Percentiles rank a stretch among this genome's conserved stretches.
Conservation (phyloP, 2,797 vertebrate species). For the Phylloscopus collybita region DNA sequence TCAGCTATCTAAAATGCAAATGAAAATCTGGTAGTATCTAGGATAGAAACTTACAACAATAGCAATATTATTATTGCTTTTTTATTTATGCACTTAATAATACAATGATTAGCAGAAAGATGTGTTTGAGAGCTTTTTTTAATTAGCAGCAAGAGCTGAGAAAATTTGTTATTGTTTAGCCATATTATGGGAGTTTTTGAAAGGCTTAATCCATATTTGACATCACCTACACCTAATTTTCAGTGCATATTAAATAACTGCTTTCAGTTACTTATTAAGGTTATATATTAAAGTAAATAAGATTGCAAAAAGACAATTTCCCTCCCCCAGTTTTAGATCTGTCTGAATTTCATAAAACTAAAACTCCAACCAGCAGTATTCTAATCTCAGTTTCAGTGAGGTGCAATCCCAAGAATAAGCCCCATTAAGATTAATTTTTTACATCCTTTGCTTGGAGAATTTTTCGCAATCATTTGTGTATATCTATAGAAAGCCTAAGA, state of each 20-base stretch:
- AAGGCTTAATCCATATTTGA: conserved; percentile 39
- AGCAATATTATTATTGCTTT: background rate
- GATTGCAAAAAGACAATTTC: background rate
- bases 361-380: background rate
- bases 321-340: background rate
- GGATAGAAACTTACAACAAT: background rate
- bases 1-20: background rate
- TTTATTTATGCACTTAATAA: conserved; percentile 54
- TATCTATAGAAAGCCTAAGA: background rate
- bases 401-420: background rate
- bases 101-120: conserved; percentile 20
- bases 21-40: background rate
- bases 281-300: conserved; percentile 50
- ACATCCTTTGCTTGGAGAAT: background rate
- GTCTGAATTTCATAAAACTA: background rate
- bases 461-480: background rate
- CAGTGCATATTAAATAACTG: conserved; percentile 40
- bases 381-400: background rate
- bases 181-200: background rate
- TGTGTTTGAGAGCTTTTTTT: background rate
- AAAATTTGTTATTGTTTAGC: conserved; percentile 38
- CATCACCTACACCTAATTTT: conserved; percentile 35
- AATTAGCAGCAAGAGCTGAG: conserved; percentile 20
- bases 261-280: conserved; percentile 41
- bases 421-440: background rate